Conservation (phyloP, 2,113 vertebrate species). For the Hassar affinis region DNA sequence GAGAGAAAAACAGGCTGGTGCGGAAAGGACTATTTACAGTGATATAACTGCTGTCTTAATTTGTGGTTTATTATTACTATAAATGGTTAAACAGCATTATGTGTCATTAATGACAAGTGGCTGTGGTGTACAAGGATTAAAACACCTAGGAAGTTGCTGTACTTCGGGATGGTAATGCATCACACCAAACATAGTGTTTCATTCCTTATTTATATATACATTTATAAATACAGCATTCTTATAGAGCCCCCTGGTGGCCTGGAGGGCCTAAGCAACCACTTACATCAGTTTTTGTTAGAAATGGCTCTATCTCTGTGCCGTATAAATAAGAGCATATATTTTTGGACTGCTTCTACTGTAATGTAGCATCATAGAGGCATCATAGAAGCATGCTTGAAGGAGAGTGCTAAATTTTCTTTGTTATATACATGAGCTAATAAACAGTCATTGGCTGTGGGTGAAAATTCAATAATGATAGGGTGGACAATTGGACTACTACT, state of each 20-base stretch:
- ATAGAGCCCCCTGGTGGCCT: background rate
- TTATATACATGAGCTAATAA: background rate
- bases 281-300: background rate
- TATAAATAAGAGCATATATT: too few relatives aligned
- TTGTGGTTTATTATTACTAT: background rate
- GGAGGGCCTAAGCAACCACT: background rate
- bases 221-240: background rate
- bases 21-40: background rate
- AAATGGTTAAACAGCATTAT: background rate
- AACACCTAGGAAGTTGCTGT: background rate
- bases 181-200: background rate
- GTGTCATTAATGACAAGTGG: background rate
- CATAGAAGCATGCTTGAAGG: background rate
- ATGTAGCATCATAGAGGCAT: background rate
- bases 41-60: too few relatives aligned
- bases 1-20: background rate
- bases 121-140: background rate
- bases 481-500: background rate
- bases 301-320: background rate
- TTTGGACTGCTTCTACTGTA: background rate
- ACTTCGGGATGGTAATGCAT: background rate
- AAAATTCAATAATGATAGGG: background rate
- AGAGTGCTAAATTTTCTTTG: background rate
- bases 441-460: background rate
- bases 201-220: background rate